Percentiles rank a stretch among this genome's conserved stretches.
phyloP scores from a whole-genome alignment of 92 coral and sea anemone genomes.

The Desmophyllum pertusum region DNA sequence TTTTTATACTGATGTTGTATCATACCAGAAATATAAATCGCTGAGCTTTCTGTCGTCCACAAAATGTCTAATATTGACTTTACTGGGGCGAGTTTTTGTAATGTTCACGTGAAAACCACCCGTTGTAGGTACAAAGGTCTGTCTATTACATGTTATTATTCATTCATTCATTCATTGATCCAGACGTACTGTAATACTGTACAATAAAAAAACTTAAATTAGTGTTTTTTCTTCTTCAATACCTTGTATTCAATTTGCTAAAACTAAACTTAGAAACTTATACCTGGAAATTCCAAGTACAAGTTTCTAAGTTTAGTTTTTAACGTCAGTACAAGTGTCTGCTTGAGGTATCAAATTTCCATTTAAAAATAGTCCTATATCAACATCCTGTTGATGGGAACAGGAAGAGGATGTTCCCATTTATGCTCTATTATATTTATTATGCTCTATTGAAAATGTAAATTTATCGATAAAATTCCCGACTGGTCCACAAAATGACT shows the following conservation, averaged over 20 bases:
- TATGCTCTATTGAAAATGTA: not conserved
- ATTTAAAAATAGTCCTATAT: not conserved
- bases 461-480: not conserved
- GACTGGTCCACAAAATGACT: not conserved
- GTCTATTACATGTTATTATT: no score
- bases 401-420: not conserved
- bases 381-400: not conserved
- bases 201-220: not conserved
- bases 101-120: not conserved
- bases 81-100: not conserved
- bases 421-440: no score
- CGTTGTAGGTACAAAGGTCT: not conserved
- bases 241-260: not conserved
- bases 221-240: not conserved
- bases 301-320: no score
- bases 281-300: no score
- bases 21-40: not conserved
- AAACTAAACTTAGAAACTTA: not conserved
- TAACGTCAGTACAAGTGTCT: not conserved
- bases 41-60: not conserved
- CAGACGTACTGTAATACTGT: not conserved
- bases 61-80: not conserved
- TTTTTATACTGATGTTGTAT: not conserved
- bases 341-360: not conserved
- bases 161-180: not conserved